Conservation (phyloP, 2,113 vertebrate species). For the Festucalex cinctus region DNA sequence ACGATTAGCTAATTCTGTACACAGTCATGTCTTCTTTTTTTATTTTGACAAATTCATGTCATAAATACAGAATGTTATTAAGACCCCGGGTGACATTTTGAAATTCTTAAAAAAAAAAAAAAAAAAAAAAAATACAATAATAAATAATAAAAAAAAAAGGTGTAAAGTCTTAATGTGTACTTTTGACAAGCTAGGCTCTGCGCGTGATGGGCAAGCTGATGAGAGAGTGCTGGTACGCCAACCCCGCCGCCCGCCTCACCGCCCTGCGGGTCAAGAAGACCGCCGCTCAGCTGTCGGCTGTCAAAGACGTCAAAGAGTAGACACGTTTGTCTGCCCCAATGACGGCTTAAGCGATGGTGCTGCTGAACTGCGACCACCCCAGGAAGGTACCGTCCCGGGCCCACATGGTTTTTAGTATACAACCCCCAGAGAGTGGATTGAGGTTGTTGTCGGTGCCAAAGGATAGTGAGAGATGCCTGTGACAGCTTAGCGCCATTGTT, state of each 20-base stretch:
- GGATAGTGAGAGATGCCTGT: slow-evolving; percentile 24
- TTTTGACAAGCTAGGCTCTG: slow-evolving; percentile 76
- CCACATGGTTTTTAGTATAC: slow-evolving; percentile 22
- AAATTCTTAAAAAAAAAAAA: no score
- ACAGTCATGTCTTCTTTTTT: no score
- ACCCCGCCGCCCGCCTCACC: slow-evolving; percentile 85
- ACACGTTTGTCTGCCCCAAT: background rate
- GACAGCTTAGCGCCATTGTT: slow-evolving; percentile 18
- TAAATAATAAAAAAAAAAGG: no score
- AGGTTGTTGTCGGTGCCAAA: slow-evolving; percentile 58
- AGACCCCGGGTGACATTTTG: no score
- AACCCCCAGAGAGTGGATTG: slow-evolving; percentile 15
- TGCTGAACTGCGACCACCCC: slow-evolving; percentile 4
- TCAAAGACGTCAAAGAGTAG: slow-evolving; percentile 74
- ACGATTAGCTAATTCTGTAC: no score
- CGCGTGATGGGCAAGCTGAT: slow-evolving; percentile 91
- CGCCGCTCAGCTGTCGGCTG: slow-evolving; percentile 80
- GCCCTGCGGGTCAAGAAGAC: slow-evolving; percentile 96
- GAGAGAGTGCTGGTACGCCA: slow-evolving; percentile 93
- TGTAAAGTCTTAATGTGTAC: background rate
- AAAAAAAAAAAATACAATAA: no score
- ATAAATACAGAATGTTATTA: no score
- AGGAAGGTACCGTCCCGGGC: background rate
- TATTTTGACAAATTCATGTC: no score
- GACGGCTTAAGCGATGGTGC: slow-evolving; percentile 19